Conservation (phyloP, 2,797 vertebrate species). For the Staurois parvus region DNA sequence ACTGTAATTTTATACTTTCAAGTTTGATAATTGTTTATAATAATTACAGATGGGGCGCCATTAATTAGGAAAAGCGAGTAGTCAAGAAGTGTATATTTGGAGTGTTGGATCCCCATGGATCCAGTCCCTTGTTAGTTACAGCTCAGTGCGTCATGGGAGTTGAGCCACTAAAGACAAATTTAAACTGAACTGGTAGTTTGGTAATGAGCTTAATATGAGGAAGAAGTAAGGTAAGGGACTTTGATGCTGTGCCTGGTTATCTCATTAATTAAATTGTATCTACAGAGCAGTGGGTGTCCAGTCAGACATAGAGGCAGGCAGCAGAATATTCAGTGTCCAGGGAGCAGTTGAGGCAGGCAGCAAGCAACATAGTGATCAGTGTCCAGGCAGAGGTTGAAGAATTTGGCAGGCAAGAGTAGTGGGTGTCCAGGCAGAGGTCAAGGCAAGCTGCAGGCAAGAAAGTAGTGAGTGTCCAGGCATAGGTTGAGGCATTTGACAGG, state of each 20-base stretch:
- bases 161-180: background rate
- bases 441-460: too few relatives aligned
- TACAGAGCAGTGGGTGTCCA: too few relatives aligned
- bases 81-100: background rate
- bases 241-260: background rate
- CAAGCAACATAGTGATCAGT: too few relatives aligned
- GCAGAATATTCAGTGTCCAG: too few relatives aligned
- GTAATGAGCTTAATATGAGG: background rate
- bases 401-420: too few relatives aligned
- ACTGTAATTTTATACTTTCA: slow-evolving; percentile 1
- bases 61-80: background rate
- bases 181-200: background rate
- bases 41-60: background rate
- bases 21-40: slow-evolving; percentile 1
- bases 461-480: too few relatives aligned
- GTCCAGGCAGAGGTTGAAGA: too few relatives aligned
- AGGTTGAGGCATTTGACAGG: too few relatives aligned
- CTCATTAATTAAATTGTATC: too few relatives aligned
- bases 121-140: background rate
- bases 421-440: too few relatives aligned
- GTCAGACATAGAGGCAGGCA: too few relatives aligned
- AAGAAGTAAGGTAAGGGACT: background rate
- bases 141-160: background rate
- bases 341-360: too few relatives aligned
- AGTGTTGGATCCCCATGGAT: background rate